A percentile compares a stretch with the other conserved stretches of the same genome.
Conservation (phyloP, 2,113 vertebrate genomes). For the Isichthys henryi region DNA sequence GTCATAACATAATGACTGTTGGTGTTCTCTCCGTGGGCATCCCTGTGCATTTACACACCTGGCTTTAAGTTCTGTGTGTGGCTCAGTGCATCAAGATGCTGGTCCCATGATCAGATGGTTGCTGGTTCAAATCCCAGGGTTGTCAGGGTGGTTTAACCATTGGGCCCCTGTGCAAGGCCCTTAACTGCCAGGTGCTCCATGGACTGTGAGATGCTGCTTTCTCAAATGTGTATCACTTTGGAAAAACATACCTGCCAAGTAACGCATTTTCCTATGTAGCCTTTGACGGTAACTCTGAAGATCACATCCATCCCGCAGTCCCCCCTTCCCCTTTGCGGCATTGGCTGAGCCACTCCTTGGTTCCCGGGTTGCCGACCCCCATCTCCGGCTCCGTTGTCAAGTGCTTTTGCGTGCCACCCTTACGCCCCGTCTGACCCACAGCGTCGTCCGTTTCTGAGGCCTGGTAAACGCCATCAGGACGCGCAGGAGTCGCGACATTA, state of each 20-base stretch:
- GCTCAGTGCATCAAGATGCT: background rate
- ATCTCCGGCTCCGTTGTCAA: background rate
- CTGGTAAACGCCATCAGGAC: background rate
- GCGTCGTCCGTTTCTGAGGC: background rate
- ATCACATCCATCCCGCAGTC: background rate
- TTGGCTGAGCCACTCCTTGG: background rate
- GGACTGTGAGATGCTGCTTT: background rate
- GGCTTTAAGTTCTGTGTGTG: background rate
- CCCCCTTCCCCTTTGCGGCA: background rate
- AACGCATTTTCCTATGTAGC: background rate
- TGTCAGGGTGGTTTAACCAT: background rate
- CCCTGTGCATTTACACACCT: background rate
- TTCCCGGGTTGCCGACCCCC: background rate
- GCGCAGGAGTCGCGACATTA: background rate
- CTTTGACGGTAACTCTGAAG: background rate
- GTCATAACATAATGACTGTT: background rate
- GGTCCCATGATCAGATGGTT: background rate
- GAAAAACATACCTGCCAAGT: background rate
- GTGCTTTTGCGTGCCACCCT: background rate
- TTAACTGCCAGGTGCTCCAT: background rate
- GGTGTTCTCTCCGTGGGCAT: background rate
- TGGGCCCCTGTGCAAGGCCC: background rate
- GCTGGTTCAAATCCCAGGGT: background rate
- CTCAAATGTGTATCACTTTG: background rate
- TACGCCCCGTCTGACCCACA: background rate